Conservation (phyloP, 2,113 vertebrate genomes). For the Arothron firmamentum region DNA sequence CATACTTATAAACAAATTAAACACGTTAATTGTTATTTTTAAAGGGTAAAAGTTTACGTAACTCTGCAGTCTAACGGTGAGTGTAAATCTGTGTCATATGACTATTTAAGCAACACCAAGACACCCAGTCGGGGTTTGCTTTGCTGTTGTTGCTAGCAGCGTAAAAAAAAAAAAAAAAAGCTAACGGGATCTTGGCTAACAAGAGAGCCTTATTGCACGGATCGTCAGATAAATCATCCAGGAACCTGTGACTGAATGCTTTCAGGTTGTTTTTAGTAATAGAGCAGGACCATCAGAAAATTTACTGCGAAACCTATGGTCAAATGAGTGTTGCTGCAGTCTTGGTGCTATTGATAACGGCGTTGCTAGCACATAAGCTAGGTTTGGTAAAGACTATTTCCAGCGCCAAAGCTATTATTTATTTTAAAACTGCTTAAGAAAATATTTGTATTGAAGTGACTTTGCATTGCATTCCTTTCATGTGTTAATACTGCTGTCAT, state of each 20-base stretch:
- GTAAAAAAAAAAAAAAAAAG: constrained; percentile 1
- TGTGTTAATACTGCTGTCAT: too few relatives aligned
- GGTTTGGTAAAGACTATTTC: constrained; percentile 21
- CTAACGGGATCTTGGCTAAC: constrained; percentile 44
- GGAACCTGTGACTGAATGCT: accelerated
- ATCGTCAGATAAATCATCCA: neutral
- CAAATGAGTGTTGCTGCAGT: neutral
- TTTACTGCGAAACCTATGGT: too few relatives aligned
- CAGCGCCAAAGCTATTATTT: constrained; percentile 5
- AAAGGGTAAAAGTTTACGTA: constrained; percentile 24
- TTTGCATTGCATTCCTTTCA: too few relatives aligned
- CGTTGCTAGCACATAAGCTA: constrained; percentile 13
- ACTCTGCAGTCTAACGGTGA: constrained; percentile 67
- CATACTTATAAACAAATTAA: neutral
- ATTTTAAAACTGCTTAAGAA: accelerated
- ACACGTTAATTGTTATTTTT: constrained; percentile 2
- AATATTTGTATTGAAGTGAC: too few relatives aligned
- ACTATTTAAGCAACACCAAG: neutral
- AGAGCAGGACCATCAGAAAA: too few relatives aligned
- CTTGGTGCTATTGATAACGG: neutral
- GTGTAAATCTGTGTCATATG: constrained; percentile 5
- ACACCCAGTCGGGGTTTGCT: neutral
- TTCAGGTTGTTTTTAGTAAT: too few relatives aligned
- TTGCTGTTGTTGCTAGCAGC: constrained; percentile 27
- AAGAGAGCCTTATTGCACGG: constrained; percentile 30